These are phyloP conservation scores for Hippocampus zosterae DNA, from an alignment of 2,113 vertebrate species.

Conservation along the genomic window DNA sequence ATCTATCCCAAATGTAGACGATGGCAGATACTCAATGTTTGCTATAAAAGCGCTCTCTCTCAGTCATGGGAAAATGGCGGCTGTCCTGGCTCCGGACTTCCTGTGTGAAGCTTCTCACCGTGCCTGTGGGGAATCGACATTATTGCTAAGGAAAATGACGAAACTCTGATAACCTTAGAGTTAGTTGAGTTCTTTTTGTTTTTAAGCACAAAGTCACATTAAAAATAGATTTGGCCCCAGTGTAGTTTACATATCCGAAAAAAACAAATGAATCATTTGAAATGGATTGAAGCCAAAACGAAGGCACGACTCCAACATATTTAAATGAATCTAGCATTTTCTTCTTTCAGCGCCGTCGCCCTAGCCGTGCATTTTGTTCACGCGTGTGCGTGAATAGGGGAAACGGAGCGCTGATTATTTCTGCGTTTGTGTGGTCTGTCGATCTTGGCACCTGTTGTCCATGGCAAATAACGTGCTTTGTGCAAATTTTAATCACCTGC, in stretches of 20 bases:
- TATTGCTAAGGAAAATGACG: too few species aligned
- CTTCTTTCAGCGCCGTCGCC: background rate
- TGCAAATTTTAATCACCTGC: slow-evolving; percentile 99
- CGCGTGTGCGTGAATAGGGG: background rate
- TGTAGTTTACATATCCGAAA: too few species aligned
- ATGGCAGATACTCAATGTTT: background rate
- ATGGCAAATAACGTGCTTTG: slow-evolving; percentile 98
- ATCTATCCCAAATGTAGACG: background rate
- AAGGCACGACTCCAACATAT: too few species aligned
- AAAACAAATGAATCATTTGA: too few species aligned
- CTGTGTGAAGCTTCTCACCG: too few species aligned
- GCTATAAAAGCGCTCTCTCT: slow-evolving; percentile 16
- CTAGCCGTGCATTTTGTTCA: background rate
- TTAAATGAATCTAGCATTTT: too few species aligned
- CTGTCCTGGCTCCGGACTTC: slow-evolving; percentile 47
- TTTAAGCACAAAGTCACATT: too few species aligned
- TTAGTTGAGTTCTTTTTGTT: too few species aligned
- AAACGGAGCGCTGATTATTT: background rate
- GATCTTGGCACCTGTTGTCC: slow-evolving; percentile 87
- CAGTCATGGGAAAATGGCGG: slow-evolving; percentile 70
- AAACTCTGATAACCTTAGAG: too few species aligned
- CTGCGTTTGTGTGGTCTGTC: slow-evolving; percentile 48
- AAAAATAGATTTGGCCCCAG: too few species aligned
- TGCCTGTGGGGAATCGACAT: too few species aligned
- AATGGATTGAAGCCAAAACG: too few species aligned